These are phyloP conservation scores for Cataglyphis rosenhaueri DNA, from an alignment of 2,888 invertebrate genomes.

Conservation along the genomic window DNA sequence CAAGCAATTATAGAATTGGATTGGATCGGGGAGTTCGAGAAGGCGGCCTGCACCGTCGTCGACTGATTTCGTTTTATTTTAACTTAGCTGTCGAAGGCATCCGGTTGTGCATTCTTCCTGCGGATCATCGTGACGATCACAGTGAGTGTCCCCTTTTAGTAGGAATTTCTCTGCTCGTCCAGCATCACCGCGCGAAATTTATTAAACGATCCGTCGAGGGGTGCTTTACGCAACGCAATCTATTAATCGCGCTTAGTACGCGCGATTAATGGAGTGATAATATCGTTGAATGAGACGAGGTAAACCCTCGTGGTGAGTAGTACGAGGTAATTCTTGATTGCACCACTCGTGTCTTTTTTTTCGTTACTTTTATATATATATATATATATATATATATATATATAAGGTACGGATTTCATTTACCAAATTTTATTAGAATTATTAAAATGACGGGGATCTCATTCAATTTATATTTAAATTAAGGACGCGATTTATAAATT, in stretches of 20 bases:
- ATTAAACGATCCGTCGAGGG: slow-evolving; percentile 2
- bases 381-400: slow-evolving; percentile 6
- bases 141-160: slow-evolving; percentile 76
- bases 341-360: slow-evolving; percentile 6
- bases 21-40: slow-evolving; percentile 81
- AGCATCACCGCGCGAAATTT: slow-evolving; percentile 20
- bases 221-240: neutral
- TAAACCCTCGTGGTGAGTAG: slow-evolving; percentile 23
- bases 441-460: neutral
- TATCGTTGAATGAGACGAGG: slow-evolving; percentile 24
- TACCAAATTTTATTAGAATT: neutral
- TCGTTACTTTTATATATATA: slow-evolving; percentile 5
- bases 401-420: neutral
- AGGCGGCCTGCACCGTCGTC: slow-evolving; percentile 72
- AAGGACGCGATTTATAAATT: neutral
- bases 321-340: slow-evolving; percentile 20
- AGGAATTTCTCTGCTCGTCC: slow-evolving; percentile 43
- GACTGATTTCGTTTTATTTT: slow-evolving; percentile 84
- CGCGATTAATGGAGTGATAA: slow-evolving; percentile 9
- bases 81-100: slow-evolving; percentile 84
- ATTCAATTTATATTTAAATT: neutral
- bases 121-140: slow-evolving; percentile 76
- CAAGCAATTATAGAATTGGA: slow-evolving; percentile 85
- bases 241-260: neutral
- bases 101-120: slow-evolving; percentile 83